These are phyloP conservation scores for Acronicta psi DNA, from an alignment of 2,888 invertebrate genomes.

Conservation along the genomic window DNA sequence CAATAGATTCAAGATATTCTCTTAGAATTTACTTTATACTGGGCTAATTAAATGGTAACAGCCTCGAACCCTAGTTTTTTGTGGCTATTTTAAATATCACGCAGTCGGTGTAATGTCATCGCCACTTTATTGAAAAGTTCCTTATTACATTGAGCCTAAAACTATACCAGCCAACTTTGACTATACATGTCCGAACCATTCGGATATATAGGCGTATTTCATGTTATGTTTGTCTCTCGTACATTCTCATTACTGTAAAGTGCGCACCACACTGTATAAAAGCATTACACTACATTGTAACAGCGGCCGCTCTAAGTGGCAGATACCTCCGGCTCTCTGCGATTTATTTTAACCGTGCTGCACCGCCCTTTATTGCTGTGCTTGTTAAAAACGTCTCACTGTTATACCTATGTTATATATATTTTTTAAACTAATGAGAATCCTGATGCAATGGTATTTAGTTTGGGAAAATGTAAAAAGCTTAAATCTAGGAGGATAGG, in stretches of 20 bases:
- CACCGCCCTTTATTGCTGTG: slow-evolving; percentile 75
- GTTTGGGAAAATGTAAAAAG: not conserved
- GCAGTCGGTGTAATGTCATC: too few relatives aligned
- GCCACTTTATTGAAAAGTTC: too few relatives aligned
- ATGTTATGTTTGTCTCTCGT: too few relatives aligned
- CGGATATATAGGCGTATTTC: too few relatives aligned
- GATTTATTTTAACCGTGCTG: slow-evolving; percentile 80
- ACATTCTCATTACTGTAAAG: slow-evolving; percentile 28
- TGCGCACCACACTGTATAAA: slow-evolving; percentile 34
- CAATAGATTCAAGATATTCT: too few relatives aligned
- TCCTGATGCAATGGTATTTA: slow-evolving; percentile 58
- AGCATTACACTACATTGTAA: slow-evolving; percentile 71
- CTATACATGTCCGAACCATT: too few relatives aligned
- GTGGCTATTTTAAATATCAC: too few relatives aligned
- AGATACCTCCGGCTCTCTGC: slow-evolving; percentile 67
- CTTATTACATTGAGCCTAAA: not conserved
- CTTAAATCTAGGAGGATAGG: too few relatives aligned
- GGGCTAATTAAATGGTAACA: too few relatives aligned
- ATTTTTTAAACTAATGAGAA: slow-evolving; percentile 71
- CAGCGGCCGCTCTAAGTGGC: slow-evolving; percentile 68
- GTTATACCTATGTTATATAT: slow-evolving; percentile 49
- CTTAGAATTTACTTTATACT: too few relatives aligned
- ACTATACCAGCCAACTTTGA: too few relatives aligned
- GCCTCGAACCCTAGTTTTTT: too few relatives aligned
- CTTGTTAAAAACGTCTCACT: slow-evolving; percentile 73